These are phyloP conservation scores for Hypocryptadius cinnamomeus DNA, from an alignment of 2,113 vertebrate genomes.

Conservation along the genomic window DNA sequence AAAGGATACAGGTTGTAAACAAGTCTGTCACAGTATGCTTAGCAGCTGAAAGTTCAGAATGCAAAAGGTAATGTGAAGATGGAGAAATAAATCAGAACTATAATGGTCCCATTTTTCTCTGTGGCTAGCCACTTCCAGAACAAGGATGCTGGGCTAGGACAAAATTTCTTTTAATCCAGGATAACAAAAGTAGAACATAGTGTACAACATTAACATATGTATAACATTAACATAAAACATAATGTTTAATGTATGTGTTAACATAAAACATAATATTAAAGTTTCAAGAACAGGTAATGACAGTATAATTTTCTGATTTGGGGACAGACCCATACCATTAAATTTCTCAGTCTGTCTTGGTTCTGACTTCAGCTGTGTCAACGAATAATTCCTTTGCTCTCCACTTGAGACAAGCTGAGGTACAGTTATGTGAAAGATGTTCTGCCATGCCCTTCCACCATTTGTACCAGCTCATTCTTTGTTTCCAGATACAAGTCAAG, in stretches of 20 bases:
- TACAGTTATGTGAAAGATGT: background rate
- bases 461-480: background rate
- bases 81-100: background rate
- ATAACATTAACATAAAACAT: no score
- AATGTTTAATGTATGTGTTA: no score
- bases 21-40: background rate
- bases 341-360: background rate
- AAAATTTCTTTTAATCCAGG: background rate
- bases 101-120: background rate
- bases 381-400: background rate
- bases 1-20: background rate
- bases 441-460: background rate
- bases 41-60: background rate
- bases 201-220: no score
- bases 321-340: background rate
- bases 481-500: background rate
- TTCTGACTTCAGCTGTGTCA: background rate
- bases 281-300: background rate
- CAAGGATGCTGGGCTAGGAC: background rate
- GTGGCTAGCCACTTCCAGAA: background rate
- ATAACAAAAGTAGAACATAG: background rate
- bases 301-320: background rate
- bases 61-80: background rate
- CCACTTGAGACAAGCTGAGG: background rate
- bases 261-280: background rate